phyloP scores from a whole-genome alignment of 2,113 vertebrate genomes.

The Sapayoa aenigma region DNA sequence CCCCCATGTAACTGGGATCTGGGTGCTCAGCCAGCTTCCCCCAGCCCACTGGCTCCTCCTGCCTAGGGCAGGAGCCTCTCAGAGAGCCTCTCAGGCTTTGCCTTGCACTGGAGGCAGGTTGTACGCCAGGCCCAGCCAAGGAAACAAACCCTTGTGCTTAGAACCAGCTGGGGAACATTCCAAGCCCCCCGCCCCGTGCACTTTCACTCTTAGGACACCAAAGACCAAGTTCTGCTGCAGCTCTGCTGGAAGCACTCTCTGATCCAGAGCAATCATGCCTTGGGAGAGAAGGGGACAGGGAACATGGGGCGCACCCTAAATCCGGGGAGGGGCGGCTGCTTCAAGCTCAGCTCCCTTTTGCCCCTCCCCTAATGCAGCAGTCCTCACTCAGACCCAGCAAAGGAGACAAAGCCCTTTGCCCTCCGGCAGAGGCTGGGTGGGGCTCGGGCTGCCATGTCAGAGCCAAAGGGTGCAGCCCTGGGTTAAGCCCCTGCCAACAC shows the following conservation, averaged over 20 bases:
- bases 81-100: too few species aligned
- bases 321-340: accelerated
- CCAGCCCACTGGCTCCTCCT: not conserved
- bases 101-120: not conserved
- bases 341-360: accelerated
- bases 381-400: accelerated
- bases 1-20: accelerated
- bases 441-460: not conserved
- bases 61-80: too few species aligned
- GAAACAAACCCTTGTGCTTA: not conserved
- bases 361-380: accelerated
- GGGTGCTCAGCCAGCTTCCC: not conserved
- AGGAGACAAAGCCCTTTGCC: not conserved
- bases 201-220: not conserved
- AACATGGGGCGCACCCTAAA: accelerated
- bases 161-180: not conserved
- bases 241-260: not conserved
- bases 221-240: not conserved
- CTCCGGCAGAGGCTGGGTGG: not conserved
- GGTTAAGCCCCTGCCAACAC: accelerated
- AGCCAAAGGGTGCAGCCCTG: not conserved
- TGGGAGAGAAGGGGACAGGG: not conserved
- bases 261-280: accelerated
- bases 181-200: accelerated
- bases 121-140: too few species aligned